These are phyloP conservation scores for Carassius auratus DNA, from an alignment of 2,113 vertebrate species.

Conservation along the genomic window DNA sequence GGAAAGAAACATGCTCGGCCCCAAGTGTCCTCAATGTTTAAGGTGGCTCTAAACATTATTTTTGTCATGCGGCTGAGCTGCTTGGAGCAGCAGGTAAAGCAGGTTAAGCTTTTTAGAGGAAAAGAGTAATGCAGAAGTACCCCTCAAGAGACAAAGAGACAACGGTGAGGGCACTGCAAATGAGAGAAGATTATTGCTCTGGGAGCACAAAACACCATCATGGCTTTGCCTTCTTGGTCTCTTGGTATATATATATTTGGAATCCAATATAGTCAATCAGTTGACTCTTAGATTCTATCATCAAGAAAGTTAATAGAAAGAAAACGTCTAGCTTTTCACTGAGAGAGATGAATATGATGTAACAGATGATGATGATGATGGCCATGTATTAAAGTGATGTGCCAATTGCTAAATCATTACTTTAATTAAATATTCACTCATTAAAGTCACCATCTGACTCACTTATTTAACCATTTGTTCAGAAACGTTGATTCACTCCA, in stretches of 20 bases:
- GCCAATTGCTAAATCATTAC: neutral
- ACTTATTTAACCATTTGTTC: neutral
- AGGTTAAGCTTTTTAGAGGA: conserved; percentile 32
- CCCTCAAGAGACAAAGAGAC: conserved; percentile 36
- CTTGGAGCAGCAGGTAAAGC: conserved; percentile 9
- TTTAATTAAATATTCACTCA: conserved; percentile 6
- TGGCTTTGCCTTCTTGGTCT: conserved; percentile 21
- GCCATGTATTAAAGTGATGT: conserved; percentile 1
- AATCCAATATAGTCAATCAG: neutral
- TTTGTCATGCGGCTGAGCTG: conserved; percentile 13
- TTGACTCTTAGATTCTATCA: neutral
- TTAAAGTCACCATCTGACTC: conserved; percentile 11
- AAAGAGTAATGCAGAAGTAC: conserved; percentile 33
- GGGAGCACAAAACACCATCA: conserved; percentile 39
- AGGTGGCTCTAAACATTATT: conserved; percentile 9
- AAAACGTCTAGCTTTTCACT: neutral
- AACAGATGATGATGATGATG: conserved; percentile 20
- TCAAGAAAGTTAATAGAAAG: neutral
- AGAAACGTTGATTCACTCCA: neutral
- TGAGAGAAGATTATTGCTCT: conserved; percentile 49
- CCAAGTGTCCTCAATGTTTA: conserved; percentile 9
- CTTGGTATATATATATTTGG: neutral
- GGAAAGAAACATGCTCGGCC: neutral
- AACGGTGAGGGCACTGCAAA: conserved; percentile 31
- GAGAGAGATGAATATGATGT: neutral